These are phyloP conservation scores for Littorina saxatilis DNA, from an alignment of 1,140 invertebrate species.

Conservation along the genomic window DNA sequence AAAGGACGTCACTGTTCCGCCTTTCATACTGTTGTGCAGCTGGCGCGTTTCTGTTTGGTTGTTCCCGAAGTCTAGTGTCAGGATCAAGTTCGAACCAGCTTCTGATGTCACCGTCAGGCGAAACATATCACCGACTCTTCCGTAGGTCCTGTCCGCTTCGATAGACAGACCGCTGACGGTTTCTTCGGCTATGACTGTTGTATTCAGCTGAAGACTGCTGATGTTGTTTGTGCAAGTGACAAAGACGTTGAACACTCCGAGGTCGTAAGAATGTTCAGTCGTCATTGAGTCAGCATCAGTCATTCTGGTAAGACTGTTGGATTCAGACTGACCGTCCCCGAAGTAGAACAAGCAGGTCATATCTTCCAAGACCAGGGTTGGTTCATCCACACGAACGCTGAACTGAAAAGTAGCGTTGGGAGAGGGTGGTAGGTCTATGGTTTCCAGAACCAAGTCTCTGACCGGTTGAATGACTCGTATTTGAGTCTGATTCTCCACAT, in stretches of 20 bases:
- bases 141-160: neutral
- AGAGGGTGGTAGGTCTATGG: neutral
- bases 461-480: conserved; percentile 35
- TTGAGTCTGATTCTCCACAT: neutral
- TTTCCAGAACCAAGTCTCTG: conserved; percentile 17
- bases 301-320: neutral
- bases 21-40: conserved; percentile 41
- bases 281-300: neutral
- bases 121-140: conserved; percentile 14
- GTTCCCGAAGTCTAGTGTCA: conserved; percentile 43
- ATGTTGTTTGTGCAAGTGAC: conserved; percentile 53
- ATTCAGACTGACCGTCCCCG: conserved; percentile 43
- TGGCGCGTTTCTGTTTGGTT: neutral
- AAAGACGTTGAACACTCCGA: conserved; percentile 40
- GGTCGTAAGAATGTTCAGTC: conserved; percentile 39
- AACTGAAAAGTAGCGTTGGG: conserved; percentile 14
- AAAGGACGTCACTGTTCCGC: conserved; percentile 24
- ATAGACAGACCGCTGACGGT: conserved; percentile 38
- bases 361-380: neutral
- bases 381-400: neutral
- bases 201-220: conserved; percentile 34
- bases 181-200: conserved; percentile 45
- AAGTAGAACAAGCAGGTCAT: conserved; percentile 36
- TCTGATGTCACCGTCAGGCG: neutral
- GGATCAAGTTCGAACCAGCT: conserved; percentile 50